Base-by-base conservation (phyloP, 92 coral and sea anemone species). In the Heteractis magnifica region DNA sequence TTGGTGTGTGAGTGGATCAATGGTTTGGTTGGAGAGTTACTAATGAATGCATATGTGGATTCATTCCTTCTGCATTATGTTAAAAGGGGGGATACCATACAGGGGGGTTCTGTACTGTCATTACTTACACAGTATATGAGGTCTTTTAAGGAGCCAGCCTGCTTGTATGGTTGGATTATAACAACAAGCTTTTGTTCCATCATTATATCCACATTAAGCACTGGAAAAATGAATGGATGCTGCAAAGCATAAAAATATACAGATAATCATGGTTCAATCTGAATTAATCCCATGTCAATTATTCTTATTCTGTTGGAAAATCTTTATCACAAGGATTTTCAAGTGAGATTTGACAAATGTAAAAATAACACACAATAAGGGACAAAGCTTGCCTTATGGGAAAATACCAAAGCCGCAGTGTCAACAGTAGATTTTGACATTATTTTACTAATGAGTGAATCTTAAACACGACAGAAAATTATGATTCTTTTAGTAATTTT, bases 201-300 rank as follows among this genome's bases (percentile, higher is more conserved):
- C 83, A 96, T 93, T 19, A 96, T 83, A 81, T 92, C 98, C 51
- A 92, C 60, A 77, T 88, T 90, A 56, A 86, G 84, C 49, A 96
- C 90, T 26, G 98, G 96, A 78, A 85, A 90, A 49, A 96, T 72
- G 80, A 90, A 96, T 11, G 98, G 98, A 76, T 92, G 93, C 98
- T 96, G 83, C 4, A 16, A 71, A 72, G 41, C 44, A 34, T 0
- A 19, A 70, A 59, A 70, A 58, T 21, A 26, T 74, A 8, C 8
- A 68, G 34, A 3, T 53, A 53, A 53, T 53, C 13, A 53, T 53
- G 44, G 44, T 65, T 65, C 8, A 75, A 19, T 5, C 76, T 19
- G 8, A 71, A 5, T 65, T 65, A 10, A 65, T 34, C 44, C 44
- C 44, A 34, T 34, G 44, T 34, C 44, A 34, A 34, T 34, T 34